Percentiles rank a stretch among this genome's conserved stretches.
Evolutionary conservation across 2,888 invertebrate genomes (phyloP).

Genomic region (Andrena fulva): DNA sequence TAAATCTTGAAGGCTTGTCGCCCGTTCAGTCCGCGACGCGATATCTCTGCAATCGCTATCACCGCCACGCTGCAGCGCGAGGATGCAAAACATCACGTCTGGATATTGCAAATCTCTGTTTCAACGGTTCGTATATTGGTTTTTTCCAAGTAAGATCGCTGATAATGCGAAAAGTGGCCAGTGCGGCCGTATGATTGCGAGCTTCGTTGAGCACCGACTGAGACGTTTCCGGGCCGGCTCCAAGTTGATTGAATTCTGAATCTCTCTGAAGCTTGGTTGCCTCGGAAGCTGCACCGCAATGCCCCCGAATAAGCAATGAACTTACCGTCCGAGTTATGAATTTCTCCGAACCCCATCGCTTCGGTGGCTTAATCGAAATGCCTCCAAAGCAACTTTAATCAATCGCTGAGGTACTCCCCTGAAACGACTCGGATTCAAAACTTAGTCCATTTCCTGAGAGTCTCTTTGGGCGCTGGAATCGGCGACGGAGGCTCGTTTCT

Average conservation of each 20-base stretch:
- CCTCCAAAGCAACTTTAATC: neutral
- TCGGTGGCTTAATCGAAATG: neutral
- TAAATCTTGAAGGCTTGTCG: neutral
- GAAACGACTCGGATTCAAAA: neutral
- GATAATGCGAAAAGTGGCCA: neutral
- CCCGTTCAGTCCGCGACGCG: neutral
- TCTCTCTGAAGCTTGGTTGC: neutral
- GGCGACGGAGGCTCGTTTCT: neutral
- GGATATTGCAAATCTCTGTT: no score
- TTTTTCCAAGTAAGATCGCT: neutral
- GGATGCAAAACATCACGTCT: no score
- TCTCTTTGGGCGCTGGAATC: neutral
- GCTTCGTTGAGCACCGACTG: neutral
- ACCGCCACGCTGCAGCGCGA: no score
- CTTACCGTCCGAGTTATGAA: constrained; percentile 15
- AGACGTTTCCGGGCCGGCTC: neutral
- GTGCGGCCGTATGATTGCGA: neutral
- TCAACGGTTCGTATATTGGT: no score
- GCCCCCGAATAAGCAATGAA: neutral
- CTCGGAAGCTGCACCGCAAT: neutral
- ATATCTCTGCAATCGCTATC: neutral
- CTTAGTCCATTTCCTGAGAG: neutral
- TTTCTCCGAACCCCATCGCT: neutral
- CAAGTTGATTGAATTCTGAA: neutral
- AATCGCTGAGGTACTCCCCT: neutral